These are phyloP conservation scores for Dendrolimus pini DNA, from an alignment of 2,888 invertebrate genomes.

Conservation along the genomic window DNA sequence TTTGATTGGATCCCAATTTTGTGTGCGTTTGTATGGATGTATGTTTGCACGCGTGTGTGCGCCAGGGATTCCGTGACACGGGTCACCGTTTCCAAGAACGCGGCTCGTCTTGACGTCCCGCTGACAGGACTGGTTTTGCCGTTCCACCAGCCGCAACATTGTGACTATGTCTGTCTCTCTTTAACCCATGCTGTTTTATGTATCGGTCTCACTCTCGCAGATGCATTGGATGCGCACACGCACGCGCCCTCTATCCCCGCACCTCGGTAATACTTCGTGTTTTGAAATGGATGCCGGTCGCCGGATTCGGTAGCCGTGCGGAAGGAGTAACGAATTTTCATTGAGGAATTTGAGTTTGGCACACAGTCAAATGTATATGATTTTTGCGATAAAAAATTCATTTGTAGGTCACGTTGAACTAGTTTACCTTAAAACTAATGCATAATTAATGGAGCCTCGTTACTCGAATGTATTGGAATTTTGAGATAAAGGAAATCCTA, in stretches of 20 bases:
- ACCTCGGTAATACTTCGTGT: slow-evolving; percentile 62
- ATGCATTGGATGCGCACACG: slow-evolving; percentile 68
- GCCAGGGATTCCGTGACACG: slow-evolving; percentile 75
- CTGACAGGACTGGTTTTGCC: slow-evolving; percentile 75
- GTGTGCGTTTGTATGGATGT: slow-evolving; percentile 9
- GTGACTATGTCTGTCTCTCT: slow-evolving; percentile 47
- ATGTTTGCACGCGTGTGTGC: slow-evolving; percentile 44
- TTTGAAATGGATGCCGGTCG: slow-evolving; percentile 61
- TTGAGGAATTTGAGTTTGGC: slow-evolving; percentile 30
- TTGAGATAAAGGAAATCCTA: background rate
- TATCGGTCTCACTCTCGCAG: slow-evolving; percentile 33
- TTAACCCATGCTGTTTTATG: slow-evolving; percentile 27
- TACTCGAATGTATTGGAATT: background rate
- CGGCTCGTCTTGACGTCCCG: slow-evolving; percentile 73
- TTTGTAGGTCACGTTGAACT: background rate
- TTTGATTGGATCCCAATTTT: slow-evolving; percentile 31
- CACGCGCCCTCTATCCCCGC: slow-evolving; percentile 64
- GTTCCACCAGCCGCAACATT: slow-evolving; percentile 62
- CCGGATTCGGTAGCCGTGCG: slow-evolving; percentile 62
- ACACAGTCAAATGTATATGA: background rate
- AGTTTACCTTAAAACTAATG: background rate
- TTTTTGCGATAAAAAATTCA: background rate
- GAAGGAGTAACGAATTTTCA: slow-evolving; percentile 55
- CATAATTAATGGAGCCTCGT: background rate
- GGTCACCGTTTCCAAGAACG: slow-evolving; percentile 75